Base-by-base conservation (phyloP, 2,113 vertebrate genomes). In the Pterocles gutturalis region DNA sequence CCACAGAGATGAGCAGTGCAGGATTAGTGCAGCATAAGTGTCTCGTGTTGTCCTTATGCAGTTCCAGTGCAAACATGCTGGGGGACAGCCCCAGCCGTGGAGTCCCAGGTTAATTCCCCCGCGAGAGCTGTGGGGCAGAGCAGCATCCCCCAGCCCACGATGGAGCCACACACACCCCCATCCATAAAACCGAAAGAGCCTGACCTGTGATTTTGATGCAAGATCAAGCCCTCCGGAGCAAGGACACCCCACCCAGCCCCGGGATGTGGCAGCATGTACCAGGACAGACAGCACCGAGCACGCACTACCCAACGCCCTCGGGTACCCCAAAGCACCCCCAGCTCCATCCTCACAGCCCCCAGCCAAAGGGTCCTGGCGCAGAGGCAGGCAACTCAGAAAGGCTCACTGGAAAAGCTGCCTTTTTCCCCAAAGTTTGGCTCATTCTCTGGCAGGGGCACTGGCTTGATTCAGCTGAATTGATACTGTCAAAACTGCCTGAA, bases 211-310 rank as follows among this genome's bases (percentile, higher is more conserved):
- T 57, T 55, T 6, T 45, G 38, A 25, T n/a, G 26, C 12, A 26
- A 38, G 34, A 43, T 5, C 0, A 1, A 51, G 54, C 49, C n/a
- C 43, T n/a, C 26, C 1, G 0, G 57, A 57, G 48, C 48, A 48
- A 48, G 64, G 26, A 48, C 0, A 3, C 43, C 33, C 14, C 45
- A 10, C 46, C 41, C 57, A 58, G 75, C 12, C 54, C 53, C 2
- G 0, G 22, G 64, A 43, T 17, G 2, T 2, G 5, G 69, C 36
- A 49, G 46, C 0, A 5, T 6, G 31, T 22, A 29, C 13, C 36
- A 64, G 64, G 67, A 71, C 7, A 0, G 7, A 21, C 62, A 77
- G 69, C 38, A 65, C 55, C 21, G 3, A 36, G 17, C 5, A 0
- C 36, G 31, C 7, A 10, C 28, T 54, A 33, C 71, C 65, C 76